These are phyloP conservation scores for Ailuropoda melanoleuca DNA, from an alignment of 2,113 vertebrate genomes.

Conservation along the genomic window DNA sequence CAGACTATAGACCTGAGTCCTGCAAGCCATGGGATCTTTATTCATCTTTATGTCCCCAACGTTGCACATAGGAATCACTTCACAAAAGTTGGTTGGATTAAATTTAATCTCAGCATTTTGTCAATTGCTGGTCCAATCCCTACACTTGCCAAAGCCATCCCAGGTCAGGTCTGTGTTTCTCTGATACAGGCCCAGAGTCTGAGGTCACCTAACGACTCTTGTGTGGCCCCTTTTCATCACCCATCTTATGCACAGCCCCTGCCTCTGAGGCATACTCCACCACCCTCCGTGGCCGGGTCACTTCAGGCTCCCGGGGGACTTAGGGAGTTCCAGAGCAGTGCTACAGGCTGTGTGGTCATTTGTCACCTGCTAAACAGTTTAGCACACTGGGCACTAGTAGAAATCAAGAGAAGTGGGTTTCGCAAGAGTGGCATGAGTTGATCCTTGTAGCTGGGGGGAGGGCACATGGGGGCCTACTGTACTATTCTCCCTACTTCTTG, in stretches of 20 bases:
- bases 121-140: slow-evolving; percentile 15
- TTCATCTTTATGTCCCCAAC: not conserved
- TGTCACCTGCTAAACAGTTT: not conserved
- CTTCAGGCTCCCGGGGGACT: not conserved
- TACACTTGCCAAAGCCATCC: not conserved
- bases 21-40: not conserved
- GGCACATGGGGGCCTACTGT: not conserved
- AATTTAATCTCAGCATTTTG: not conserved
- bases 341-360: not conserved
- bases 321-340: not conserved
- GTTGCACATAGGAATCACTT: not conserved
- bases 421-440: not conserved
- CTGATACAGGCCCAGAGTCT: not conserved
- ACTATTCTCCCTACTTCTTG: not conserved
- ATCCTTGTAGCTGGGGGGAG: not conserved
- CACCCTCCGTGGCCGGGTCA: not conserved
- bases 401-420: not conserved
- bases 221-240: not conserved
- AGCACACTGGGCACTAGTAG: not conserved
- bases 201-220: not conserved
- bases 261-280: not conserved
- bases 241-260: not conserved
- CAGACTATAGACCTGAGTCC: not conserved
- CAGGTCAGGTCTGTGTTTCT: slow-evolving; percentile 24
- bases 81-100: not conserved